Evolutionary conservation across 2,797 vertebrate species (phyloP).

Genomic region (Podargus strigoides): DNA sequence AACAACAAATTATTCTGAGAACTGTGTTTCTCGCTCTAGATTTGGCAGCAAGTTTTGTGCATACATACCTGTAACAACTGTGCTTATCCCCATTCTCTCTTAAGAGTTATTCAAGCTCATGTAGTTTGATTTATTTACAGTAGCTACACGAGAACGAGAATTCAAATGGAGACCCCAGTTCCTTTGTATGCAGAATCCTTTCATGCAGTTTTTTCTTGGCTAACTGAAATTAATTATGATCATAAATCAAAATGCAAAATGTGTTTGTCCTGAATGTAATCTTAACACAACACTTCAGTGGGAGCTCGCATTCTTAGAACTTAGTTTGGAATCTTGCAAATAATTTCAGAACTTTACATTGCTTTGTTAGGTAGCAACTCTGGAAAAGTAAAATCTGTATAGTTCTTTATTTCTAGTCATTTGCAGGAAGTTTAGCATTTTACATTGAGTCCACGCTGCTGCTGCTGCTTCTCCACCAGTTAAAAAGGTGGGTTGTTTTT

Average conservation of each 20-base stretch:
- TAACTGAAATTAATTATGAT: slow-evolving; percentile 10
- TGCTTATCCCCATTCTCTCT: background rate
- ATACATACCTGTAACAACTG: background rate
- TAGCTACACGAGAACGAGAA: background rate
- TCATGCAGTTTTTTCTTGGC: background rate
- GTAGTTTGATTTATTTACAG: slow-evolving; percentile 20
- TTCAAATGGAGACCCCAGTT: accelerated
- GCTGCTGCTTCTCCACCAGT: background rate
- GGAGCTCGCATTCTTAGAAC: background rate
- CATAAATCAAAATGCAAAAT: slow-evolving; percentile 27
- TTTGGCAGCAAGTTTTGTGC: background rate
- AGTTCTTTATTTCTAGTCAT: background rate
- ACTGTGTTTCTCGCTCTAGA: background rate
- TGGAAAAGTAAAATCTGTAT: background rate
- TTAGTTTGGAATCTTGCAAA: background rate
- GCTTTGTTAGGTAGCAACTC: background rate
- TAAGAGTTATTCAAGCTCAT: background rate
- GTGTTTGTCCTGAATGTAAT: background rate
- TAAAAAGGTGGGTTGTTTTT: background rate
- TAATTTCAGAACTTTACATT: background rate
- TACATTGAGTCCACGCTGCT: background rate
- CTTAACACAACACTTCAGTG: background rate
- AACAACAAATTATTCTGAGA: background rate
- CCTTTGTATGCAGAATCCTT: background rate
- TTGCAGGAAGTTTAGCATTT: background rate